phyloP scores from a whole-genome alignment of 2,888 invertebrate genomes.

The Calephelis perditalis region DNA sequence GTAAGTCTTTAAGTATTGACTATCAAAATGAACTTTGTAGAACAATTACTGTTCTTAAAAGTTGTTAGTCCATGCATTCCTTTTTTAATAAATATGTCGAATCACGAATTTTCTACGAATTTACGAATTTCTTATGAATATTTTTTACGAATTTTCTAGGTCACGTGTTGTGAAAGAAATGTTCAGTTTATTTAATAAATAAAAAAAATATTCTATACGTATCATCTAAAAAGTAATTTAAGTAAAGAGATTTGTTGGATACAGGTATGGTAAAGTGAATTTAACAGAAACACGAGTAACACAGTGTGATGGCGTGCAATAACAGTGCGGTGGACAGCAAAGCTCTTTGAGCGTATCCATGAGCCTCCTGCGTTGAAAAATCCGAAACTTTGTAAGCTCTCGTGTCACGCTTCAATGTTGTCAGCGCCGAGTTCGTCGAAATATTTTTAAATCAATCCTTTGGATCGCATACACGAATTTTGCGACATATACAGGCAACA shows the following conservation, averaged over 20 bases:
- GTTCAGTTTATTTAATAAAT: too few relatives aligned
- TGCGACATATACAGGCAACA: conserved; percentile 27
- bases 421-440: conserved; percentile 32
- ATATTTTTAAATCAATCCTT: conserved; percentile 20
- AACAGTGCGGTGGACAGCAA: conserved; percentile 53
- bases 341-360: conserved; percentile 55
- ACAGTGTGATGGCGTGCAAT: conserved; percentile 34
- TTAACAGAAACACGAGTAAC: conserved; percentile 10
- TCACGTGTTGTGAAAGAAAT: too few relatives aligned
- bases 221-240: background rate
- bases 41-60: too few relatives aligned
- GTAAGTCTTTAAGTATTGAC: too few relatives aligned
- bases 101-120: too few relatives aligned
- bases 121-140: too few relatives aligned
- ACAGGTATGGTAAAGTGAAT: conserved; percentile 8
- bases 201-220: too few relatives aligned
- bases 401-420: conserved; percentile 26
- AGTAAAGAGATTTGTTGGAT: background rate
- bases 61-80: too few relatives aligned
- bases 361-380: conserved; percentile 40
- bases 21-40: too few relatives aligned
- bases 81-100: too few relatives aligned
- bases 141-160: too few relatives aligned
- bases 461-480: background rate
- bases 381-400: conserved; percentile 38